Base-by-base conservation (phyloP, 2,797 vertebrate species). In the Chiroxiphia lanceolata region DNA sequence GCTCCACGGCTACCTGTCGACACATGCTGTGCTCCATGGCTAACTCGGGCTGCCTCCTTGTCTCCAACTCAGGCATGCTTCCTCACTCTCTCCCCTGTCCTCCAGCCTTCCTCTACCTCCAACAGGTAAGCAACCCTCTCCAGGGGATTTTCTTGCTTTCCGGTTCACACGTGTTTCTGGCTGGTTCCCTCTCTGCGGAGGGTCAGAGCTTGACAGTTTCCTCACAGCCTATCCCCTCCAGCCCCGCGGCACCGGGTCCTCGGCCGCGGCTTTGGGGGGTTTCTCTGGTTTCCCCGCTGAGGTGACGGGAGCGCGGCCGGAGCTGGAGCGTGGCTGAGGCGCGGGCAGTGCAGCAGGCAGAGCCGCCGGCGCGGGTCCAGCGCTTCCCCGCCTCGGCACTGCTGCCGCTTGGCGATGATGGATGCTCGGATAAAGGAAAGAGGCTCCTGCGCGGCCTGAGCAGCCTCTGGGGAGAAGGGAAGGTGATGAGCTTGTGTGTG, bases 11-110 rank as follows among this genome's bases (percentile, higher is more conserved):
- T 98, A 95, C 96, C 98, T 97, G 98, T 97, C 98, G 98, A 98
- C 98, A 98, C 98, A 99, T 99, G 99, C 99, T 99, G 98, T 99
- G 99, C 98, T 99, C 98, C 97, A 99, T 99, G 99, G 98, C 98
- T 94, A 99, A 99, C 98, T 99, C 99, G 91, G 98, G 99, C 98
- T 99, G 99, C 98, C 98, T 99, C 98, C 98, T 99, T 98, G 98
- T 99, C 98, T 98, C 99, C 98, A 98, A 98, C 96, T 98, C 98
- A 93, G 98, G 98, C 98, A 98, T 99, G 98, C 98, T 99, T 97
- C 98, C 99, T 97, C 99, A 98, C 97, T 98, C 99, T 92, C 98
- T 99, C 96, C 98, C 99, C 95, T 99, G 99, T 96, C 98, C 99
- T 97, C 98, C 99, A 94, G 98, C 99, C 95, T 99, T 99, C 98